Evolutionary conservation across 2,888 invertebrate species (phyloP).

Genomic region (Macrophya alboannulata): DNA sequence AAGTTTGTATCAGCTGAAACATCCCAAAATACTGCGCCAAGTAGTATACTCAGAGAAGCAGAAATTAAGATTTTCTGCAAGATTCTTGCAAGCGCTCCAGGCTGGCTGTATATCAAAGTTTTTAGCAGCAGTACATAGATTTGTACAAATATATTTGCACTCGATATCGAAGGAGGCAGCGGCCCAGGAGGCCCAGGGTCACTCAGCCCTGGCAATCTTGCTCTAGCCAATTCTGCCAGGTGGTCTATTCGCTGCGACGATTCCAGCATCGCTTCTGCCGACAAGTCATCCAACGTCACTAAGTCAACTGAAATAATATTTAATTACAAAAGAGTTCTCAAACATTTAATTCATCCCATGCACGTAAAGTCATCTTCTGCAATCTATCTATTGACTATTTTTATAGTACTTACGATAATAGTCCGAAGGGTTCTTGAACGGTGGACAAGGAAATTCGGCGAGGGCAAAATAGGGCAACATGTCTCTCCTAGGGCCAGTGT

Average conservation of each 20-base stretch:
- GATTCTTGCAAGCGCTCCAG: conserved; percentile 91
- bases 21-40: conserved; percentile 96
- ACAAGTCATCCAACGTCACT: conserved; percentile 95
- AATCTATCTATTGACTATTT: not conserved
- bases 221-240: conserved; percentile 90
- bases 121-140: conserved; percentile 86
- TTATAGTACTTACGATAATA: conserved; percentile 91
- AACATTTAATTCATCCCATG: not conserved
- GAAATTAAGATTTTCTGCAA: conserved; percentile 90
- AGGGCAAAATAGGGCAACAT: conserved; percentile 95
- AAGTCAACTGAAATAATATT: conserved; percentile 91
- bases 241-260: conserved; percentile 96
- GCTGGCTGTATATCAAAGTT: conserved; percentile 91
- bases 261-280: conserved; percentile 96
- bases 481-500: conserved; percentile 93
- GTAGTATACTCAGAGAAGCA: conserved; percentile 90
- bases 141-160: conserved; percentile 87
- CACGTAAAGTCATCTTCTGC: not conserved
- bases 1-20: conserved; percentile 89
- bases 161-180: conserved; percentile 85
- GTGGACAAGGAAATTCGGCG: conserved; percentile 96
- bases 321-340: not conserved
- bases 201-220: conserved; percentile 84
- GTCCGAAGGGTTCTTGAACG: conserved; percentile 98
- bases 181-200: conserved; percentile 92